phyloP scores from a whole-genome alignment of 2,797 vertebrate species.

The Phataginus tetradactyla region DNA sequence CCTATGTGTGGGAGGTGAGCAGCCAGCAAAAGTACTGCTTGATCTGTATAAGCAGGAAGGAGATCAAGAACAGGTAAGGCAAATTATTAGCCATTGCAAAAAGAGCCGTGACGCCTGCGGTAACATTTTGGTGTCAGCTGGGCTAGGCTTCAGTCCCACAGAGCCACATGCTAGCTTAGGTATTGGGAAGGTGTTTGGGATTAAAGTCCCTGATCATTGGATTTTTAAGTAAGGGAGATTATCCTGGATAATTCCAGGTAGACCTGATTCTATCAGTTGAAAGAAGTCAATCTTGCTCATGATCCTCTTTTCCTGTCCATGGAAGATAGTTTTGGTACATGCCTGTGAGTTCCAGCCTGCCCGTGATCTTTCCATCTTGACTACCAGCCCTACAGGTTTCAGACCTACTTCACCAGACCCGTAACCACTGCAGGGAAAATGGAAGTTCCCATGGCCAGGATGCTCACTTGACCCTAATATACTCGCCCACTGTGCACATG shows the following conservation, averaged over 20 bases:
- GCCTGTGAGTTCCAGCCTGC: background rate
- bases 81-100: background rate
- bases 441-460: too few species aligned
- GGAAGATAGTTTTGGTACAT: background rate
- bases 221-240: background rate
- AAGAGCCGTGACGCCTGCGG: background rate
- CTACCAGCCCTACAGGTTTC: fast-evolving
- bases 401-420: background rate
- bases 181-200: background rate
- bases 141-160: background rate
- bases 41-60: background rate
- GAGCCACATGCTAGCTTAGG: background rate
- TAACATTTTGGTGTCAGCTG: background rate
- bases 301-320: background rate
- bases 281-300: background rate
- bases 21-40: background rate
- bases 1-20: background rate
- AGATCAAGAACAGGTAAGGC: background rate
- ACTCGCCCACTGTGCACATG: too few species aligned
- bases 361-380: background rate
- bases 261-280: background rate
- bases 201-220: background rate
- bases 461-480: too few species aligned
- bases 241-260: background rate
- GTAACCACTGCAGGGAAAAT: too few species aligned